A percentile compares a stretch with the other conserved stretches of the same genome.
phyloP scores from a whole-genome alignment of 2,888 invertebrate genomes.

The Drosophila tanythrix region DNA sequence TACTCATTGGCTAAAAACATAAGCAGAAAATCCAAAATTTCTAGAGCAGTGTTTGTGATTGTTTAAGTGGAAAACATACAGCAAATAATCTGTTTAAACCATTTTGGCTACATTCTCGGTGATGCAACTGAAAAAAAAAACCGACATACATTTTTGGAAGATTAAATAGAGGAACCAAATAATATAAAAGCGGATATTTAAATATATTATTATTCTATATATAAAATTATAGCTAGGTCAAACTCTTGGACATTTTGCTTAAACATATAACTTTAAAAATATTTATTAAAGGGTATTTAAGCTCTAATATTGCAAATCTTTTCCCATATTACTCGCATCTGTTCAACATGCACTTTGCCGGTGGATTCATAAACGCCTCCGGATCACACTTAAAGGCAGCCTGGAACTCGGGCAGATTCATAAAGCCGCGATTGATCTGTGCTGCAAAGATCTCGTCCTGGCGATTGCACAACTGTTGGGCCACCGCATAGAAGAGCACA shows the following conservation, averaged over 20 bases:
- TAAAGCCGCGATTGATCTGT: constrained; percentile 80
- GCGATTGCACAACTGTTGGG: constrained; percentile 80
- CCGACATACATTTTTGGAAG: not conserved
- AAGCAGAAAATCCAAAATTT: not conserved
- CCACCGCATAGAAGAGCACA: constrained; percentile 82
- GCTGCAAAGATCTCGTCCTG: constrained; percentile 65
- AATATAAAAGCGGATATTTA: not conserved
- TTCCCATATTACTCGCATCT: constrained; percentile 25
- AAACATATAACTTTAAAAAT: not conserved
- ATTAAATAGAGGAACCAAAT: not conserved
- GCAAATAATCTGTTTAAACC: not conserved
- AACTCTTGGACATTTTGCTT: not conserved
- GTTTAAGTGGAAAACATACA: not conserved
- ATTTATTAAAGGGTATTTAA: not conserved
- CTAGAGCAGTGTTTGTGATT: not conserved
- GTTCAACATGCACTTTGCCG: constrained; percentile 76
- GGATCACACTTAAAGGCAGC: constrained; percentile 75
- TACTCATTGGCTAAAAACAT: not conserved
- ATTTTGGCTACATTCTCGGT: not conserved
- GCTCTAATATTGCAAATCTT: not conserved
- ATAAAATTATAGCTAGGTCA: not conserved
- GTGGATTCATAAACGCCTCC: constrained; percentile 78
- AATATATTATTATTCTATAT: not conserved
- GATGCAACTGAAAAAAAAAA: not conserved
- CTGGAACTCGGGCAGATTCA: constrained; percentile 81